Evolutionary conservation across 2,113 vertebrate species (phyloP), one percentile per base, ranked within the genome.

Genomic region (Pangasianodon gigas): DNA sequence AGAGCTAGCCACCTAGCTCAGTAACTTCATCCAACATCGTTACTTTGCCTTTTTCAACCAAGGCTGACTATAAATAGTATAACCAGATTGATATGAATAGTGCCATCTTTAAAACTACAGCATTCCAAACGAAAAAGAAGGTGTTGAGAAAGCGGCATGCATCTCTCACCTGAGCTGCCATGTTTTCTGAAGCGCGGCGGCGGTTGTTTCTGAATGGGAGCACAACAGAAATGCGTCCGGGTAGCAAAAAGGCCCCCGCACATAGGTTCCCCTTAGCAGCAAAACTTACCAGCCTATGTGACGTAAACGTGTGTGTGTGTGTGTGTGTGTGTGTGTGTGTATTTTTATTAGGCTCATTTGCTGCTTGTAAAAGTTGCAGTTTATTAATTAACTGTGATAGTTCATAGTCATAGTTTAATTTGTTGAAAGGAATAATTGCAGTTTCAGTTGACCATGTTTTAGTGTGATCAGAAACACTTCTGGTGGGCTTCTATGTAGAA

Each of bases 121-220:
- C 14, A 4, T 4, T n/a, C 16, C n/a, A 21, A 56, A 85, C 3
- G 2, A 0, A 62, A 60, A 5, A 0, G 14, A 65, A 32, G 24
- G 29, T 48, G 44, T 21, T 71, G 13, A 71, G n/a, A 77, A 86
- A 37, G n/a, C 26, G 0, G 16, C 51, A 51, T 6, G 46, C 19
- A 41, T 29, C 7, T 14, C 52, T 95, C 84, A 96, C 96, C 96
- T 94, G 89, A 21, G 89, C 92, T 56, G 91, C 89, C 94, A 95
- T 95, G 92, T 93, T 93, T 8, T 82, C 48, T 67, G 86, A 91
- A 94, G 18, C 67, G 93, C 93, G 91, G 93, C 94, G 93, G 93
- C 89, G 93, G 91, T 87, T 93, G 90, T 93, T 95, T 94, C 92
- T 85, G 80, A 88, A 58, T 54, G 41, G 26, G 93, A 92, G 89